phyloP scores from a whole-genome alignment of 2,888 invertebrate species.

The Schrankia costaestrigalis region DNA sequence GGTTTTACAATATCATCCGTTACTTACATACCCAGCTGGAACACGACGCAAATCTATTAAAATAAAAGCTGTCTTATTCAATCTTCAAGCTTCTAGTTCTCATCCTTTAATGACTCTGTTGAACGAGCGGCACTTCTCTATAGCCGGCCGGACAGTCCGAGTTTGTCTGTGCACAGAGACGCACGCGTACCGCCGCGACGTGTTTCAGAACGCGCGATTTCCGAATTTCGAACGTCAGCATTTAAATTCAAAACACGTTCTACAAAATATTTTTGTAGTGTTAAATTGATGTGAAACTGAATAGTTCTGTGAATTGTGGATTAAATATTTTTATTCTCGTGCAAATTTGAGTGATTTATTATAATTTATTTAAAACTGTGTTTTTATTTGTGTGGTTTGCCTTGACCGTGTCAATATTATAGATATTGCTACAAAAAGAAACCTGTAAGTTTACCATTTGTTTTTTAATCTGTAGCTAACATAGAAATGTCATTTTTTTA shows the following conservation, averaged over 20 bases:
- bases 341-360: too few relatives aligned
- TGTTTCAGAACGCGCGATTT: constrained; percentile 15
- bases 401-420: constrained; percentile 29
- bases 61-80: constrained; percentile 33
- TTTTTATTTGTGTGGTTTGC: constrained; percentile 30
- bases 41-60: constrained; percentile 35
- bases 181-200: constrained; percentile 21
- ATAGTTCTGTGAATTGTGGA: constrained; percentile 17
- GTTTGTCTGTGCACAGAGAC: constrained; percentile 14
- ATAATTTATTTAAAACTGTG: constrained; percentile 17
- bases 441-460: too few relatives aligned
- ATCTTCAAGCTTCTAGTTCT: constrained; percentile 7
- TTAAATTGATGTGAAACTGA: constrained; percentile 15
- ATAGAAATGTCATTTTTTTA: too few relatives aligned
- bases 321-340: constrained; percentile 10
- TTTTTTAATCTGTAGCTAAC: too few relatives aligned
- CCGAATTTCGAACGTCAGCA: constrained; percentile 24
- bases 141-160: constrained; percentile 29
- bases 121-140: constrained; percentile 14
- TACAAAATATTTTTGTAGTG: constrained; percentile 14
- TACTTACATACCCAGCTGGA: constrained; percentile 22
- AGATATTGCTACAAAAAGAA: constrained; percentile 11
- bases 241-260: constrained; percentile 12
- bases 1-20: constrained; percentile 21
- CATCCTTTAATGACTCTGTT: constrained; percentile 28